Percentiles rank a stretch among this genome's conserved stretches.
These are phyloP conservation scores for Carollia perspicillata DNA, from an alignment of 2,113 vertebrate genomes.

Conservation along the genomic window DNA sequence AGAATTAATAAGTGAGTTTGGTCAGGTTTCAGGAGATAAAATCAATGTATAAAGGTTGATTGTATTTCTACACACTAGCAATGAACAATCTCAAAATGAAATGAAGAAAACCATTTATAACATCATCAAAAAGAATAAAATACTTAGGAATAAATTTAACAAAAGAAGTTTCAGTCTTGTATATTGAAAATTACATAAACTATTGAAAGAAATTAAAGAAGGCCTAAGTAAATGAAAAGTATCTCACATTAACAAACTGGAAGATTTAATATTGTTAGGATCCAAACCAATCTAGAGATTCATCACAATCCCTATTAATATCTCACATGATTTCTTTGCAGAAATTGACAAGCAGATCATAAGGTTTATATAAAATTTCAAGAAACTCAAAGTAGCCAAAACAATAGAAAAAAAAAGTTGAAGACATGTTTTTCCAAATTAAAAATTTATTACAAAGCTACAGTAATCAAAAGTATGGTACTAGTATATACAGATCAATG, in stretches of 20 bases:
- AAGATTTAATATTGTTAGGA: background rate
- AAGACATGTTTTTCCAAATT: background rate
- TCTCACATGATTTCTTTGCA: background rate
- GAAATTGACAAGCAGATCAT: background rate
- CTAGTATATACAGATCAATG: background rate
- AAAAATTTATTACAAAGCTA: background rate
- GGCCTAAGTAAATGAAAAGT: background rate
- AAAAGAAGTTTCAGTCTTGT: background rate
- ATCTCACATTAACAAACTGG: background rate
- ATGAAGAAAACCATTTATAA: background rate
- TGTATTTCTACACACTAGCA: background rate
- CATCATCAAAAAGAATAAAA: conserved; percentile 5
- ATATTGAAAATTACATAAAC: background rate
- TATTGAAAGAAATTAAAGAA: conserved; percentile 7
- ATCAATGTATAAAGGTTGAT: background rate
- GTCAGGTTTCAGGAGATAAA: background rate
- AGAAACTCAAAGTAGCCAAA: background rate
- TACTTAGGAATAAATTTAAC: background rate
- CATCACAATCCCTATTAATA: background rate
- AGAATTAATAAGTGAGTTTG: background rate
- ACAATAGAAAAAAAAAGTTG: background rate
- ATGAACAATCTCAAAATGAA: background rate
- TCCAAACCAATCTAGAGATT: background rate
- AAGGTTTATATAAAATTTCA: background rate
- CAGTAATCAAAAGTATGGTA: background rate